phyloP scores from a whole-genome alignment of 2,797 vertebrate species.

The Gastrophryne carolinensis region DNA sequence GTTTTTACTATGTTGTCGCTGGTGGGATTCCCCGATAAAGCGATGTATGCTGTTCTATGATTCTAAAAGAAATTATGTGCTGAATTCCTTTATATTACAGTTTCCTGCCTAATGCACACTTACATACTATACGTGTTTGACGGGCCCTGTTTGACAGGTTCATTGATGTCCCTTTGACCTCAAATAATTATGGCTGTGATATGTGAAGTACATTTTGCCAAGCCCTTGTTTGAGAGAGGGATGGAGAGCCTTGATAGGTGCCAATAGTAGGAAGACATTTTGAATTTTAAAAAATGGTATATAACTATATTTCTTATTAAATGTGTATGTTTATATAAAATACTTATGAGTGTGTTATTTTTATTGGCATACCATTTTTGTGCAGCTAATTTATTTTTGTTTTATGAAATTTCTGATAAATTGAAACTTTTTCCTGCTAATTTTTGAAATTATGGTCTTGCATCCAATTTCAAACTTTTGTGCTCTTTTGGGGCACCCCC shows the following conservation, averaged over 20 bases:
- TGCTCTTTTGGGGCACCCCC: too few relatives aligned
- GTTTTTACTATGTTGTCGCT: not conserved
- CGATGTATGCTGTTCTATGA: conserved; percentile 15
- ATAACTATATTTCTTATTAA: conserved; percentile 25
- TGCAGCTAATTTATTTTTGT: conserved; percentile 24
- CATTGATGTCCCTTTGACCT: conserved; percentile 43
- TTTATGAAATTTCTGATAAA: conserved; percentile 20
- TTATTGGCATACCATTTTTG: conserved; percentile 9
- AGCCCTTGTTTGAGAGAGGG: conserved; percentile 31
- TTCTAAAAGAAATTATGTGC: conserved; percentile 10
- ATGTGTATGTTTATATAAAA: conserved; percentile 2
- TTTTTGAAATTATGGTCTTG: too few relatives aligned
- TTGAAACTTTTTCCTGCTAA: conserved; percentile 18
- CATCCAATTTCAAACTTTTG: too few relatives aligned
- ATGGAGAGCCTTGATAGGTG: conserved; percentile 44
- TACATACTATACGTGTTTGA: not conserved
- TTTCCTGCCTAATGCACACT: conserved; percentile 22
- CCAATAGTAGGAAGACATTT: conserved; percentile 9
- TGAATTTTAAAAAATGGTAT: not conserved
- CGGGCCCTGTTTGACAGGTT: conserved; percentile 41
- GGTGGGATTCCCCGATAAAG: not conserved
- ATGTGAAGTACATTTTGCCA: not conserved
- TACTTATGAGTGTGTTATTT: conserved; percentile 22
- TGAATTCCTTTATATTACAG: conserved; percentile 10
- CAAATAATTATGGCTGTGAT: not conserved